Percentiles rank a stretch among this genome's conserved stretches.
phyloP scores from a whole-genome alignment of 2,888 invertebrate genomes.

The Cosmopolites sordidus region DNA sequence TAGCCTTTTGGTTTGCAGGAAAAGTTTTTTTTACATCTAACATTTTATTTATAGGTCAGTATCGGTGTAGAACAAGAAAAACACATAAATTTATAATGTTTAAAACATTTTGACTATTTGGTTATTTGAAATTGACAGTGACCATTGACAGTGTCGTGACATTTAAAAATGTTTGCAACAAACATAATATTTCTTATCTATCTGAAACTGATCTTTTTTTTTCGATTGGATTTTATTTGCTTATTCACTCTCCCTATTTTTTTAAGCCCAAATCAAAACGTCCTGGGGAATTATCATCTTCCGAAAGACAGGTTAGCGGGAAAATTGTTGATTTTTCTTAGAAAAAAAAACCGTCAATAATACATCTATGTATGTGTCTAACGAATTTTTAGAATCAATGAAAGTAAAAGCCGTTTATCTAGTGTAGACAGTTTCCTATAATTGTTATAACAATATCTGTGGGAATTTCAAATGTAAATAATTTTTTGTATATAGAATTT shows the following conservation, averaged over 20 bases:
- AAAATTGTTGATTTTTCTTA: conserved; percentile 20
- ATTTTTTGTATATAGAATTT: conserved; percentile 24
- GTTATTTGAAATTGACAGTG: no score
- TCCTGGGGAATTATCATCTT: conserved; percentile 66
- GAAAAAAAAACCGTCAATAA: conserved; percentile 30
- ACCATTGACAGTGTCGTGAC: no score
- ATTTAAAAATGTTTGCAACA: no score
- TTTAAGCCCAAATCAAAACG: conserved; percentile 66
- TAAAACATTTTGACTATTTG: no score
- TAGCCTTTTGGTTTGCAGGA: conserved; percentile 44
- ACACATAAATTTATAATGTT: no score
- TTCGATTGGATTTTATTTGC: conserved; percentile 33
- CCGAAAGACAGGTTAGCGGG: conserved; percentile 66
- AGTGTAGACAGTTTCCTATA: conserved; percentile 16
- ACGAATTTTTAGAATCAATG: conserved; percentile 37
- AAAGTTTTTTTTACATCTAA: conserved; percentile 23
- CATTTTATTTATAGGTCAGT: conserved; percentile 3
- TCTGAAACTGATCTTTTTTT: conserved; percentile 18
- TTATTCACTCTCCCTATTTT: conserved; percentile 46
- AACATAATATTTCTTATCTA: no score
- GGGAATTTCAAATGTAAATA: conserved; percentile 30
- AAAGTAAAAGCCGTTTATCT: conserved; percentile 16
- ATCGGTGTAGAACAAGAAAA: no score
- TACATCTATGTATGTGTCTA: conserved; percentile 47
- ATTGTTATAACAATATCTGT: conserved; percentile 30